These are phyloP conservation scores for Charaxes varanes DNA, from an alignment of 1,140 invertebrate genomes.

Conservation along the genomic window DNA sequence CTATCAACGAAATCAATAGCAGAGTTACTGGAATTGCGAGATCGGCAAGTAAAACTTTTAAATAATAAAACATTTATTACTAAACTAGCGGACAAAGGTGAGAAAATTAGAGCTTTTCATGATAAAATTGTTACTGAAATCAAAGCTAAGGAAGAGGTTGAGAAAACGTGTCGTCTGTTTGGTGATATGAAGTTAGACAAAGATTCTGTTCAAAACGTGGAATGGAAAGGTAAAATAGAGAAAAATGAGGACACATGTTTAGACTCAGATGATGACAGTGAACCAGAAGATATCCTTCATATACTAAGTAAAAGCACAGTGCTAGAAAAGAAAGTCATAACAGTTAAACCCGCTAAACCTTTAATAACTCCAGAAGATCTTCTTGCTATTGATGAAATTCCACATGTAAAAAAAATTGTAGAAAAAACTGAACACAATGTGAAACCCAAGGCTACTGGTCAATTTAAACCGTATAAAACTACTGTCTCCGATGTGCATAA, in stretches of 20 bases:
- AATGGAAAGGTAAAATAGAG: constrained; percentile 78
- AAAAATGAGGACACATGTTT: constrained; percentile 59
- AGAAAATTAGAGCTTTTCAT: constrained; percentile 76
- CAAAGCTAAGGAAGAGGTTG: constrained; percentile 73
- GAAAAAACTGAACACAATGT: constrained; percentile 74
- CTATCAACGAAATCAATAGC: constrained; percentile 40
- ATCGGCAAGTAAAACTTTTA: constrained; percentile 52
- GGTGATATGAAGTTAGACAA: constrained; percentile 78
- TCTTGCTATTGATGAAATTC: constrained; percentile 61
- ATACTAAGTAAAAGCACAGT: constrained; percentile 78
- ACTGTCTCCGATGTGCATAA: constrained; percentile 78
- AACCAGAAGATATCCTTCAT: constrained; percentile 78
- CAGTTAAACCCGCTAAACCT: constrained; percentile 70
- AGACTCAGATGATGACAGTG: constrained; percentile 79
- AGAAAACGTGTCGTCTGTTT: constrained; percentile 75
- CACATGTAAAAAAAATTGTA: constrained; percentile 77
- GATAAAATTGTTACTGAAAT: constrained; percentile 76
- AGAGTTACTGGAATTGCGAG: constrained; percentile 48
- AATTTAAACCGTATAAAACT: constrained; percentile 80
- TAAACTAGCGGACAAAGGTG: constrained; percentile 81
- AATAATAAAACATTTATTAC: constrained; percentile 60
- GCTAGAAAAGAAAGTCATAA: constrained; percentile 76
- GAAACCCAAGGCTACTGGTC: constrained; percentile 41
- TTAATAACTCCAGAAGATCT: constrained; percentile 77
- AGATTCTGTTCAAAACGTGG: constrained; percentile 76